These are phyloP conservation scores for Stomatorhinus walkeri DNA, from an alignment of 2,797 vertebrate species.

Conservation along the genomic window DNA sequence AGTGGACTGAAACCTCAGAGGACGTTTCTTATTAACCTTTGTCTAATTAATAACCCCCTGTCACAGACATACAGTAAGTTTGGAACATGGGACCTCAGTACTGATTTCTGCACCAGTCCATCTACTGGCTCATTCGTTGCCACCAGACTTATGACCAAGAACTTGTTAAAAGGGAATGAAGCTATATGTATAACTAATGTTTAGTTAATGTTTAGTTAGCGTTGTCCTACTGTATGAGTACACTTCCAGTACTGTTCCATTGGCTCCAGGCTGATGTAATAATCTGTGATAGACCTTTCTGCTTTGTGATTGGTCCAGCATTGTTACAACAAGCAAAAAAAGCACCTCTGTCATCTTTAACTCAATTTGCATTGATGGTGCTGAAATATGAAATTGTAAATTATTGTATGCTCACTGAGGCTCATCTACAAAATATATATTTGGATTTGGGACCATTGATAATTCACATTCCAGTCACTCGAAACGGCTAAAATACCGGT, in stretches of 20 bases:
- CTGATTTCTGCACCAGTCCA: neutral
- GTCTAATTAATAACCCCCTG: neutral
- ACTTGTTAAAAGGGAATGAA: slow-evolving; percentile 14
- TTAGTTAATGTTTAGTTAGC: neutral
- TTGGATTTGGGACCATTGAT: neutral
- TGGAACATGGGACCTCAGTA: neutral
- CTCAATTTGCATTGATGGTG: neutral
- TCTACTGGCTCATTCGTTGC: neutral
- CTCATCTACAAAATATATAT: neutral
- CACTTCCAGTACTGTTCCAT: neutral
- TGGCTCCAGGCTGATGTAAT: neutral
- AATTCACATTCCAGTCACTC: slow-evolving; percentile 10
- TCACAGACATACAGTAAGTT: neutral
- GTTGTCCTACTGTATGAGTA: slow-evolving; percentile 1
- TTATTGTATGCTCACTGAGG: neutral
- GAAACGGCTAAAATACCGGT: neutral
- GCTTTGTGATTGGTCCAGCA: neutral
- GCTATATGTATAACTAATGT: neutral
- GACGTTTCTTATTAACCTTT: neutral
- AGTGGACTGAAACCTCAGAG: neutral
- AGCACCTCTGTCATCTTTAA: neutral
- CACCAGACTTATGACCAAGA: neutral
- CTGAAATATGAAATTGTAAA: neutral
- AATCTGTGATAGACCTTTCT: neutral
- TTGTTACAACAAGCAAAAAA: neutral